Base-by-base conservation (phyloP, 2,113 vertebrate species). In the Phyllopteryx taeniolatus region DNA sequence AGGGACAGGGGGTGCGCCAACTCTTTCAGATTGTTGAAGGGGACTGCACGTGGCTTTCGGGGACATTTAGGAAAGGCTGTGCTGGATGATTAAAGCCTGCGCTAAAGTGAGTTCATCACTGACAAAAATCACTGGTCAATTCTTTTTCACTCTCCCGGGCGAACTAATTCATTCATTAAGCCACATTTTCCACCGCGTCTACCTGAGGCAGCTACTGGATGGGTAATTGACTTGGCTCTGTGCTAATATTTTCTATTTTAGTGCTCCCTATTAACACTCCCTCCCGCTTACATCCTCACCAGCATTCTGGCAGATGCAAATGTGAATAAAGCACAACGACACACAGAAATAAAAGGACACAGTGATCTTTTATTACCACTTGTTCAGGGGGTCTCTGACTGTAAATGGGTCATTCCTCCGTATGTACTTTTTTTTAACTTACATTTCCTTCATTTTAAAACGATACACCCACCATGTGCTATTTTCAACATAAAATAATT, bases 271-370 rank as follows among this genome's bases (percentile, higher is more conserved):
- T 27, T 71, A 67, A 70, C 47, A 61, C 56, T 68, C 73, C 54
- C 73, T 77, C 47, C 14, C 53, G 27, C 67, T 78, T 65, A 73
- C 51, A 72, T 80, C 76, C 73, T 73, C 57, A 62, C 56, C 31
- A 43, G 33, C 46, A 12, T 51, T 77, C 67, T 71, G 68, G n/a
- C 68, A 71, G 70, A 80, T 84, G 71, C 59, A 42, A 75, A 81
- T 83, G 31, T 15, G 59, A 78, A 56, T 46, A 35, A 75, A 62
- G 47, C 17, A 46, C 53, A 56, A 73, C 42, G 75, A 43, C 59
- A 56, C 62, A 67, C 57, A 74, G 53, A 14, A 0, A 8, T 1
- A 62, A 75, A 73, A 33, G 15, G 31, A 61, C 22, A 72, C 7
- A 5, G n/a, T 59, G 46, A 46, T 62, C 14, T 59, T 67, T 60